phyloP scores from a whole-genome alignment of 2,888 invertebrate species.

The Tillus elongatus region DNA sequence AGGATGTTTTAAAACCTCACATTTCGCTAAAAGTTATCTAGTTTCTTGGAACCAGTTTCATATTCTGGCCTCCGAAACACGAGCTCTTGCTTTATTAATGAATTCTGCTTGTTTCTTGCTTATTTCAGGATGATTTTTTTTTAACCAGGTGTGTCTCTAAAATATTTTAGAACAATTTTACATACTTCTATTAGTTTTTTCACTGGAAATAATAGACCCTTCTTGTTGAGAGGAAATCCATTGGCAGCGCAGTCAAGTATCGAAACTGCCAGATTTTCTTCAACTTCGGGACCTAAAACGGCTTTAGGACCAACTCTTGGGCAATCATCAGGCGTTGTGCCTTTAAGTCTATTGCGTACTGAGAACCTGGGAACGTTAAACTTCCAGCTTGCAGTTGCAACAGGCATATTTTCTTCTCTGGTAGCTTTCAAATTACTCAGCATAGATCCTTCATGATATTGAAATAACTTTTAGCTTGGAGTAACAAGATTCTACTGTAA shows the following conservation, averaged over 20 bases:
- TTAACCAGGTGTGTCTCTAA: conserved; percentile 11
- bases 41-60: conserved; percentile 15
- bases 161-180: conserved; percentile 8
- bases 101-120: conserved; percentile 12
- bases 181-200: conserved; percentile 8
- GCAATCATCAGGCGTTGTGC: conserved; percentile 4
- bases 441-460: not conserved
- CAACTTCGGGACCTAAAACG: conserved; percentile 5
- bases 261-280: conserved; percentile 6
- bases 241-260: conserved; percentile 7
- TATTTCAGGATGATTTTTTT: conserved; percentile 14
- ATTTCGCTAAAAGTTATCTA: conserved; percentile 11
- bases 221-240: conserved; percentile 11
- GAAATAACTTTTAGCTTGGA: conserved; percentile 5
- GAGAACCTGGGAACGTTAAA: conserved; percentile 3
- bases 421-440: not conserved
- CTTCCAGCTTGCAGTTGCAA: not conserved
- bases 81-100: conserved; percentile 12
- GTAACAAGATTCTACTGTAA: too few relatives aligned
- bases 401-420: conserved; percentile 3
- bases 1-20: conserved; percentile 6
- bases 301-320: too few relatives aligned
- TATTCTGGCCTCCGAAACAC: conserved; percentile 11
- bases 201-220: conserved; percentile 8
- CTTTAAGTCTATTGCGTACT: conserved; percentile 1